Evolutionary conservation across 2,113 vertebrate species (phyloP), one percentile per base, ranked within the genome.

Genomic region (Dasyornis broadbenti): DNA sequence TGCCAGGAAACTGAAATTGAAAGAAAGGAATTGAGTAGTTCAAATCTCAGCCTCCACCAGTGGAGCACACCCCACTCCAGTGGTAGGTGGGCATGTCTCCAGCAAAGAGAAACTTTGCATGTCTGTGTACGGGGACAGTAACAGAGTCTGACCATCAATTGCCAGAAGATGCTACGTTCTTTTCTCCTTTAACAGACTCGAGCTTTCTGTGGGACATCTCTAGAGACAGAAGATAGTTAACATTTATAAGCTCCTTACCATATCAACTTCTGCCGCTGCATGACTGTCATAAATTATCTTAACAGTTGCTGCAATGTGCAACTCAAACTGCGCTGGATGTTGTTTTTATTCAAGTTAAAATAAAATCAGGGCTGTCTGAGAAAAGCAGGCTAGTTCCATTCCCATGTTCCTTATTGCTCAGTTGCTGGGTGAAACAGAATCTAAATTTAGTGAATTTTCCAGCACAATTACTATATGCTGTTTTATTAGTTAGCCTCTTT

Each of bases 361-460:
- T 87, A 92, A 94, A 94, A 95, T 89, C 42, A 60, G 22, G 40
- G 70, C 68, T 87, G 81, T 45, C 91, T 97, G 95, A 95, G 95
- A 95, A 96, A 92, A 69, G 54, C 53, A 85, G 45, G 54, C 63
- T 24, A 76, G 61, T 79, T 57, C 65, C 45, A 89, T 86, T 95
- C 93, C 95, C 92, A 92, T 94, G 93, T 85, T 87, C 45, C 23
- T 71, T 76, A 50, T 63, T 92, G 35, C 78, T 94, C 53, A 64
- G 64, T 77, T 87, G 65, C 71, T 83, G 68, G 18, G 19, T 60
- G n/a, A 80, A 88, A 71, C 23, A 49, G 70, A 91, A 80, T 88
- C 95, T 95, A 96, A 95, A 96, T 95, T 77, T 96, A 94, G 95
- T 59, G 83, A n/a, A n/a, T 82, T 89, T 95, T 95, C 86, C 81